Conservation (phyloP, 2,888 invertebrate genomes). For the Xanthorhoe designata region DNA sequence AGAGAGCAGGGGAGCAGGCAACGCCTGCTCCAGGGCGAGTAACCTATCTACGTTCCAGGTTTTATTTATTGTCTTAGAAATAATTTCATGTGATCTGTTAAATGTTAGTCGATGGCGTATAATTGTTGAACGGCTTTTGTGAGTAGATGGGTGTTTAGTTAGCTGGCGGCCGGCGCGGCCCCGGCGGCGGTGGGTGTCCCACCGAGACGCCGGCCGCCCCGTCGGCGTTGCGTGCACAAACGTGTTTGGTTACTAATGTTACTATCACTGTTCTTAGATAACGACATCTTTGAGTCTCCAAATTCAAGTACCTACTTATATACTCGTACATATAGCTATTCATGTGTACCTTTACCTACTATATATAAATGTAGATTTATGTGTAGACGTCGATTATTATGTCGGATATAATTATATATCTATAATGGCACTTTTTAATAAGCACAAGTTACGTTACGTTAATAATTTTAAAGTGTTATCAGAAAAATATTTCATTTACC, state of each 20-base stretch:
- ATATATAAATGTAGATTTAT: conserved; percentile 18
- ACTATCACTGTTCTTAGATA: conserved; percentile 18
- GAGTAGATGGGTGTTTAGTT: conserved; percentile 16
- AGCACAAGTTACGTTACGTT: conserved; percentile 23
- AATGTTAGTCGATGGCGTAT: conserved; percentile 4
- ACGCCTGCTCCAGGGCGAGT: not conserved
- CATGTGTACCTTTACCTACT: conserved; percentile 12
- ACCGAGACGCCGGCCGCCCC: not conserved
- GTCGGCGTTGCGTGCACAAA: conserved; percentile 19
- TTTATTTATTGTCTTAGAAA: conserved; percentile 17
- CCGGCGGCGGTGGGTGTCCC: not conserved
- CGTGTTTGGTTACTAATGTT: conserved; percentile 6
- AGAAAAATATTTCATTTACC: conserved; percentile 28
- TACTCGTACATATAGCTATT: conserved; percentile 9
- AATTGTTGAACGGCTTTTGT: conserved; percentile 16
- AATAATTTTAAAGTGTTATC: conserved; percentile 18
- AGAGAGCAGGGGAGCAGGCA: not conserved
- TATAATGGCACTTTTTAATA: conserved; percentile 29
- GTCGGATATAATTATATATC: not conserved
- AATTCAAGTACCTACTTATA: conserved; percentile 1
- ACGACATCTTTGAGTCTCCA: conserved; percentile 11
- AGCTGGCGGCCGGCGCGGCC: too few relatives aligned
- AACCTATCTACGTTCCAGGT: conserved; percentile 21
- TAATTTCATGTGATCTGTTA: conserved; percentile 9
- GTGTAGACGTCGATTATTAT: conserved; percentile 21